Evolutionary conservation across 1,140 invertebrate genomes (phyloP), one percentile per base, ranked within the genome.

Genomic region (Drosophila bocki): DNA sequence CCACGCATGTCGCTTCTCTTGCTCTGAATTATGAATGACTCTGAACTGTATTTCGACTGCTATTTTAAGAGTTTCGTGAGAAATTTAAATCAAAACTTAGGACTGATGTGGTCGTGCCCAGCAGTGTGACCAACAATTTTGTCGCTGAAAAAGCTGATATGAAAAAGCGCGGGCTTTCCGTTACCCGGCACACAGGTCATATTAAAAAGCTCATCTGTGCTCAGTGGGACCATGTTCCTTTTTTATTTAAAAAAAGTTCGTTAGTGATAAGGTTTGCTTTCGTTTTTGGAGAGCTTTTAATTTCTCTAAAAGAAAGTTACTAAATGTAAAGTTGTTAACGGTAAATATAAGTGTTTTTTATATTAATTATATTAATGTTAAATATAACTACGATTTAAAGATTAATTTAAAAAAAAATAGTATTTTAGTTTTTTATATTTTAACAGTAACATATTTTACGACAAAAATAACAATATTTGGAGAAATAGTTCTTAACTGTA

Each of bases 91-190:
- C 22, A 12, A 29, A 68, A n/a, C 26, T 35, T 26, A 29, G 32
- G 44, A 12, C 62, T 71, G 69, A 72, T 69, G 64, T 72, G 53
- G 65, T 33, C 7, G 44, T 68, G 42, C 37, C 7, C 3, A n/a
- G 32, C 7, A 39, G 19, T 69, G 64, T 65, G 57, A 5, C 57
- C 62, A 32, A 8, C 35, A 4, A 0, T 19, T 22, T 22, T 11
- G 22, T 22, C 13, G 3, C 17, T 0, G 1, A 39, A 11, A 54
- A n/a, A 0, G 19, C 13, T 56, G 0, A 7, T 11, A 26, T n/a
- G 1, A 15, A n/a, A 39, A 54, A 39, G 19, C 19, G 19, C 53
- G 51, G 51, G 33, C 33, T 9, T 11, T 51, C n/a, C 1, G 5
- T 17, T 12, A 1, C 29, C 3, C 9, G 15, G 1, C 11, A 4